Conservation (phyloP, 2,797 vertebrate species). For the Bucorvus abyssinicus region DNA sequence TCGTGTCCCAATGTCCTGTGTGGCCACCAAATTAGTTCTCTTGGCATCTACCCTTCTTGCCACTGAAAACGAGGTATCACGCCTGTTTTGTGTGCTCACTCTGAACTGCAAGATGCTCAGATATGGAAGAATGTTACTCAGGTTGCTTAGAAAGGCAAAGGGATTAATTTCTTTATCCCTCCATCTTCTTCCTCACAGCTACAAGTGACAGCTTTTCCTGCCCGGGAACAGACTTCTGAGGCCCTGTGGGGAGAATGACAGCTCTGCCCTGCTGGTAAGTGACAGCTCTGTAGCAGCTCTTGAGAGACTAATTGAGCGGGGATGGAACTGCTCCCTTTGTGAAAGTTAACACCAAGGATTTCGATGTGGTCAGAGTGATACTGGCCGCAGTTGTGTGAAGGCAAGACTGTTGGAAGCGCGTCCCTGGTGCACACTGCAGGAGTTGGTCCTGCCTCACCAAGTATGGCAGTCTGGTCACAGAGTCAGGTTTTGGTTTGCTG, state of each 20-base stretch:
- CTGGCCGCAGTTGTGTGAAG: neutral
- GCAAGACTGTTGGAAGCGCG: neutral
- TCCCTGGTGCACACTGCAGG: neutral
- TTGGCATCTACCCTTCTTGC: neutral
- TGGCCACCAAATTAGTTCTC: neutral
- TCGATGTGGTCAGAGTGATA: neutral
- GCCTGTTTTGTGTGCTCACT: neutral
- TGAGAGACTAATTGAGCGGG: neutral
- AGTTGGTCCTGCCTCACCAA: neutral
- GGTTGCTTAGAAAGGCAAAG: constrained; percentile 20
- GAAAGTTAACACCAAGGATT: neutral
- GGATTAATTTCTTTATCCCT: constrained; percentile 10
- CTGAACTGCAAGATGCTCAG: neutral
- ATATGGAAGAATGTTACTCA: neutral
- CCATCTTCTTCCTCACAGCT: constrained; percentile 12
- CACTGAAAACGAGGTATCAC: neutral
- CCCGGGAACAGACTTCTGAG: neutral
- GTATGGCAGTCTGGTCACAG: neutral
- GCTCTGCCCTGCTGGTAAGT: neutral
- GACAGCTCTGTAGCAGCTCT: neutral
- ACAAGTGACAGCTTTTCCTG: neutral
- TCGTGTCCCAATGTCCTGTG: neutral
- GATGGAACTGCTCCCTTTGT: neutral
- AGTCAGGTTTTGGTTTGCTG: neutral
- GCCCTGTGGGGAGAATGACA: neutral